Evolutionary conservation across 2,113 vertebrate species (phyloP), one percentile per base, ranked within the genome.

Genomic region (Phyllostomus discolor): DNA sequence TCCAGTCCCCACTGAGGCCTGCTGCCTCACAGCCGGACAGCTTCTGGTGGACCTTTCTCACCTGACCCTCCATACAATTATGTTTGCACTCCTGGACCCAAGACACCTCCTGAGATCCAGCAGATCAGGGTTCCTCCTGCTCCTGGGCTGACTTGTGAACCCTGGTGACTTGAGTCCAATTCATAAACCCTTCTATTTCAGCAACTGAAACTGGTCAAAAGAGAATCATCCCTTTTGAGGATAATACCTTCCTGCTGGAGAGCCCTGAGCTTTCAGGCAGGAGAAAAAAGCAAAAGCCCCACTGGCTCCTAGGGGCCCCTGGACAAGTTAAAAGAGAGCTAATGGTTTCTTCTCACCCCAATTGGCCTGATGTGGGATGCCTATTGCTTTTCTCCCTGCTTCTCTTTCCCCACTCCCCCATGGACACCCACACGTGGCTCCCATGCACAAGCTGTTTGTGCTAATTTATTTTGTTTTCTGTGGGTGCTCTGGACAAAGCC

Each of bases 371-470:
- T 62, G 76, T 33, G 78, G 33, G 52, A 43, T 19, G 35, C 73
- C 38, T 16, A 80, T 33, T 38, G 48, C n/a, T 87, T 59, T 69
- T 81, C 31, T 73, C 33, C 50, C 52, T 79, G 70, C 64, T 46
- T 88, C 70, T 67, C 67, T 67, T 33, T 41, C 72, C 70, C 80
- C 4, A 20, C 59, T 80, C 78, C 73, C 80, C 84, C 35, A 91
- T 1, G 11, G n/a, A 69, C 57, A 81, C 88, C 87, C 86, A 93
- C 69, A 2, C 54, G 59, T 1, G 1, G 89, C 12, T 0, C 79
- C 94, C 90, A 86, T 41, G 88, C 78, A 96, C 90, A 94, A 97
- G 73, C 81, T 95, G 93, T 89, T 66, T 84, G 87, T 6, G 26
- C 41, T 70, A 11, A 79, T 90, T 38, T 50, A 38, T 91, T 94